A percentile compares a stretch with the other conserved stretches of the same genome.
These are phyloP conservation scores for Diprion similis DNA, from an alignment of 1,140 invertebrate species.

Conservation along the genomic window DNA sequence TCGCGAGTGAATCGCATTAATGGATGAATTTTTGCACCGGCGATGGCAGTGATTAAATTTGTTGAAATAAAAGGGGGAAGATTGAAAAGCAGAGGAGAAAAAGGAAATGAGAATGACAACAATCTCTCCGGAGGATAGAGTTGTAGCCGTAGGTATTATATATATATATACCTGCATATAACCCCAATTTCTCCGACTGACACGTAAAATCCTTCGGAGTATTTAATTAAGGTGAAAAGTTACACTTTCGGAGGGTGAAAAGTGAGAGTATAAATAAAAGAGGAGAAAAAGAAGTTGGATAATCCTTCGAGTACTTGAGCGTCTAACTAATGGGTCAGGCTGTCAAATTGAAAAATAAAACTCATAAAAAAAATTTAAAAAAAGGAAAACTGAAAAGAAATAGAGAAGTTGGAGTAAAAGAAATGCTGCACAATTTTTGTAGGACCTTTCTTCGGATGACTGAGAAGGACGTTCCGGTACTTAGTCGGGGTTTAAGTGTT, in stretches of 20 bases:
- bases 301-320: background rate
- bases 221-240: constrained; percentile 14
- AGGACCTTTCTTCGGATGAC: no score
- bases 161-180: background rate
- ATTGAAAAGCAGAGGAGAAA: background rate
- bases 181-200: background rate
- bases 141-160: no score
- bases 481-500: no score
- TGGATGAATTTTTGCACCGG: no score
- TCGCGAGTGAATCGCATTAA: no score
- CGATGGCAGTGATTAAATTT: no score
- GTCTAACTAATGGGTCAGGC: background rate
- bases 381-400: background rate
- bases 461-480: no score
- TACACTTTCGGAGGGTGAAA: background rate
- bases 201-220: background rate
- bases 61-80: no score
- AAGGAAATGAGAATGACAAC: background rate
- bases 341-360: background rate
- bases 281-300: constrained; percentile 5
- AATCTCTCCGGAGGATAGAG: constrained; percentile 7
- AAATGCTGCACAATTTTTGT: no score
- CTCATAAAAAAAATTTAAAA: background rate
- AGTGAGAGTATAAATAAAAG: background rate
- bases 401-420: no score